A percentile compares a stretch with the other conserved stretches of the same genome.
Evolutionary conservation across 2,888 invertebrate species (phyloP).

Genomic region (Dasysyrphus tricinctus): DNA sequence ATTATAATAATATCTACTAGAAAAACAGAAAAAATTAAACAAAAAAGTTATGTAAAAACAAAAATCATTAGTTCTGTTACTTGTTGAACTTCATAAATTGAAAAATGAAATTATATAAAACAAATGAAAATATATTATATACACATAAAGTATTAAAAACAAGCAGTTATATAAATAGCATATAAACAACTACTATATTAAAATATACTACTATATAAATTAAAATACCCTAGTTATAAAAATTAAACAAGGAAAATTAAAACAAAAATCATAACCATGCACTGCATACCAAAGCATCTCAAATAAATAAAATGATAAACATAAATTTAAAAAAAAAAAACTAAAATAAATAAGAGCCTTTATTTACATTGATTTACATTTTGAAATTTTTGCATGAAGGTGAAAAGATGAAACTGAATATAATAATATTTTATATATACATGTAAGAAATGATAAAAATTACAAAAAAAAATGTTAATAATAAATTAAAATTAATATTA

Average conservation of each 20-base stretch:
- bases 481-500: constrained; percentile 42
- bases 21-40: constrained; percentile 25
- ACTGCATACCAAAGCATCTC: constrained; percentile 66
- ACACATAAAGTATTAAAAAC: constrained; percentile 65
- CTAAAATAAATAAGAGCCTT: constrained; percentile 80
- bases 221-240: constrained; percentile 59
- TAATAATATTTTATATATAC: constrained; percentile 76
- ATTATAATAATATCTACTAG: constrained; percentile 39
- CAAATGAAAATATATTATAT: constrained; percentile 61
- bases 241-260: constrained; percentile 47
- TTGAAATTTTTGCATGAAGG: constrained; percentile 73
- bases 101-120: constrained; percentile 52
- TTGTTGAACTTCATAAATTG: constrained; percentile 69
- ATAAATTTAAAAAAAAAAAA: constrained; percentile 71
- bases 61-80: constrained; percentile 66
- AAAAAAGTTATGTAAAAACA: constrained; percentile 12
- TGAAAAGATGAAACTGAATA: constrained; percentile 71
- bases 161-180: constrained; percentile 67
- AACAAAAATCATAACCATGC: constrained; percentile 44
- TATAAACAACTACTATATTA: constrained; percentile 68
- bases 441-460: constrained; percentile 56
- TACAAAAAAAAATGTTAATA: constrained; percentile 37
- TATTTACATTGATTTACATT: constrained; percentile 79
- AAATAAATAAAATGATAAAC: constrained; percentile 74
- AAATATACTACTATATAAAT: constrained; percentile 35